Base-by-base conservation (phyloP, 1,140 invertebrate species). In the Pararge aegeria region DNA sequence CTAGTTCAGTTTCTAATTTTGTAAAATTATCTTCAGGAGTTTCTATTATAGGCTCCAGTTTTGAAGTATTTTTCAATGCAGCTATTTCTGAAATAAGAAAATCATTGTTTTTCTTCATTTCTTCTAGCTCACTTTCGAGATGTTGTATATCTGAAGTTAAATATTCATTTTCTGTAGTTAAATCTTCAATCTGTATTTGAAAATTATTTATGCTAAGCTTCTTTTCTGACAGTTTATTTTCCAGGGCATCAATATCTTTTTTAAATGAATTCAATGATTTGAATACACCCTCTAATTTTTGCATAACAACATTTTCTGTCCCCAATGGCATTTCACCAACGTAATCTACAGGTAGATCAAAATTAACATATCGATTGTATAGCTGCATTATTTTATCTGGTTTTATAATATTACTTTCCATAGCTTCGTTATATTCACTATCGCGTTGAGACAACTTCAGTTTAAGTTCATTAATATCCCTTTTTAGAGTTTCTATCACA, bases 91-190 rank as follows among this genome's bases (percentile, higher is more conserved):
- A 90, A 68, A 94, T 90, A 13, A 94, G 79, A 60, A 93, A 87
- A 70, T 94, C 93, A 68, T 94, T 94, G 75, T 93, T 94, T 68
- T 93, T 93, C 70, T 93, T 93, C 75, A 93, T 90, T 80, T 93
- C 92, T 38, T 89, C 90, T 53, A 93, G 90, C 77, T 94, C 93
- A n/a, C 91, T 79, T 66, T 93, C 92, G 49, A 91, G 92, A 69
- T 93, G 91, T 55, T 90, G 87, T 24, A 92, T 86, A 70, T 93
- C 92, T 21, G 91, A 89, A 56, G 91, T 91, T 0, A 92, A 70
- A 24, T 91, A 91, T 70, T 92, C 91, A 72, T 91, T 92, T 74
- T 93, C 92, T 24, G 84, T 78, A 2, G 82, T 83, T 21, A 91
- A 66, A 54, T 91, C 90, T 59, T 90, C 85, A 58, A 90, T 81